These are phyloP conservation scores for Cephalopterus ornatus DNA, from an alignment of 2,113 vertebrate species.

Conservation along the genomic window DNA sequence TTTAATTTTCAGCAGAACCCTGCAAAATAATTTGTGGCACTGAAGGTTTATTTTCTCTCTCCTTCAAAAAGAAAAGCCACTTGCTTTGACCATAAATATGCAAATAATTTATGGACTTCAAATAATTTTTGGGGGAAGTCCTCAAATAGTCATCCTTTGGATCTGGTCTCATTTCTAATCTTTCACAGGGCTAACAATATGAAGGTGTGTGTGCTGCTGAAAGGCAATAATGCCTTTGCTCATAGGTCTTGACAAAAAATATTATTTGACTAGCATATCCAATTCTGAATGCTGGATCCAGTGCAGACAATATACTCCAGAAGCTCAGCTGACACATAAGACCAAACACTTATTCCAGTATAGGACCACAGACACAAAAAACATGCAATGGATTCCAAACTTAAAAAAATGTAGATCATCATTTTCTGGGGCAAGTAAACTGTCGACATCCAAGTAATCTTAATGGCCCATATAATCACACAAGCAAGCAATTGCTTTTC, in stretches of 20 bases:
- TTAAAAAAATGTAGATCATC: accelerated
- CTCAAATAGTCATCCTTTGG: background rate
- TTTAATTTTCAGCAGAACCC: background rate
- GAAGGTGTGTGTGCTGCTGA: background rate
- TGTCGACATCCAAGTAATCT: background rate
- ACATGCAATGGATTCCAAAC: background rate
- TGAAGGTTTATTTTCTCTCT: background rate
- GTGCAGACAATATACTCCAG: background rate
- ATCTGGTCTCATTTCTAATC: background rate
- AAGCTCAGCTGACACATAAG: background rate
- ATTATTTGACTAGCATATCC: background rate
- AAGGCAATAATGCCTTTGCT: background rate
- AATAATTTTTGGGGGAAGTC: background rate
- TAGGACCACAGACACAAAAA: background rate
- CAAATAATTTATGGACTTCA: background rate
- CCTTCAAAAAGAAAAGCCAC: background rate
- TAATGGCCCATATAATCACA: background rate
- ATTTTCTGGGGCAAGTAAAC: background rate
- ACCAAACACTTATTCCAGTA: background rate
- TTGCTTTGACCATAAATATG: background rate
- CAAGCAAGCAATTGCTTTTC: background rate
- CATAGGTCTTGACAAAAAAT: background rate
- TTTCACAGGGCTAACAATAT: background rate
- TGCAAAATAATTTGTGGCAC: background rate
- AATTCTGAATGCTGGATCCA: background rate